Conservation (phyloP, 2,888 invertebrate genomes). For the Schizaphis graminum region DNA sequence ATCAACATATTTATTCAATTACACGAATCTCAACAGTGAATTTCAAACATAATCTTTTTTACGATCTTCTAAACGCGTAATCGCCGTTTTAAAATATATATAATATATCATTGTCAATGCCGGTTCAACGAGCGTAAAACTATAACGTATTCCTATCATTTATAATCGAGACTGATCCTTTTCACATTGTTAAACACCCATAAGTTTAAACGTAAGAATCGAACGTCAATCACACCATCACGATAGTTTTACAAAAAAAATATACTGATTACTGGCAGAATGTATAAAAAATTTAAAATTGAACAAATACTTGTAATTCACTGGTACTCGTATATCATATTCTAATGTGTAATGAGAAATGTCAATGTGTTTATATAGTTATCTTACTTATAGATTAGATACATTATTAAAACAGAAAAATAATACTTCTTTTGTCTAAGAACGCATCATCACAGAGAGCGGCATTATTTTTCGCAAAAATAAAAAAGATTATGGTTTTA, state of each 20-base stretch:
- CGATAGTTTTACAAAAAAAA: not conserved
- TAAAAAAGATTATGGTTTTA: not conserved
- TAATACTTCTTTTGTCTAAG: not conserved
- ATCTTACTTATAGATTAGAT: not conserved
- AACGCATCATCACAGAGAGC: not conserved
- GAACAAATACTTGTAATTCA: not conserved
- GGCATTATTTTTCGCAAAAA: not conserved
- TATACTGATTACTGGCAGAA: not conserved
- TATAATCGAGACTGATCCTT: slow-evolving; percentile 12
- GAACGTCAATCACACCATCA: not conserved
- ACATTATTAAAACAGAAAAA: not conserved
- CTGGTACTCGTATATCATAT: not conserved
- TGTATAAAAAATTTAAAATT: not conserved
- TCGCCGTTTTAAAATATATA: not conserved
- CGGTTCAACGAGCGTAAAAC: not conserved
- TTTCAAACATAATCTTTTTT: not conserved
- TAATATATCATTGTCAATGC: not conserved
- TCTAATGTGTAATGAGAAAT: not conserved
- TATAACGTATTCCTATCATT: not conserved
- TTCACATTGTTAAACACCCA: slow-evolving; percentile 5
- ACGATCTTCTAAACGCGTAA: not conserved
- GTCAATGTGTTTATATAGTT: not conserved
- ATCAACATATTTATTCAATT: not conserved
- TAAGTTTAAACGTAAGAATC: not conserved
- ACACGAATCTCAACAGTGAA: not conserved